Conservation (phyloP, 2,113 vertebrate genomes). For the Lagenorhynchus albirostris region DNA sequence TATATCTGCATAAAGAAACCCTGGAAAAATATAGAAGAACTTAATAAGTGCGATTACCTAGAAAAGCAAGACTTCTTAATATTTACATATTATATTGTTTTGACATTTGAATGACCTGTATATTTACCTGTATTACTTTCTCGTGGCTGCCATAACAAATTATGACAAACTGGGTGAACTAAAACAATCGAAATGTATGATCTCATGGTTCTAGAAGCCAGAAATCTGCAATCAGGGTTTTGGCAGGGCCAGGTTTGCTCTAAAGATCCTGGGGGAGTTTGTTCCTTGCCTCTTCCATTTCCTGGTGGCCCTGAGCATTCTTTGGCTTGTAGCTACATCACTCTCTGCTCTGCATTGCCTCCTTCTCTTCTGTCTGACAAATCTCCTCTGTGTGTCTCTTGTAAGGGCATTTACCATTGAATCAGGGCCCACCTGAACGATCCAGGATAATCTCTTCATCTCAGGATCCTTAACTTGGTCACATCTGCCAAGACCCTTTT, state of each 20-base stretch:
- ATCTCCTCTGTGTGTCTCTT: neutral
- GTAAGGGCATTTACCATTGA: neutral
- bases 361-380: neutral
- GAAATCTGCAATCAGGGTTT: neutral
- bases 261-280: too few species aligned
- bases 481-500: neutral
- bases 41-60: neutral
- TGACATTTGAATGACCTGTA: neutral
- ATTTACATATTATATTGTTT: neutral
- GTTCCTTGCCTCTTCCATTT: neutral
- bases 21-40: neutral
- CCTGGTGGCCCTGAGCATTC: accelerated
- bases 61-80: neutral
- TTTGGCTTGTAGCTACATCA: accelerated
- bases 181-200: neutral
- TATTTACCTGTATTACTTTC: neutral
- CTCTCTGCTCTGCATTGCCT: neutral
- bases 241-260: neutral
- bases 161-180: neutral
- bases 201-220: neutral
- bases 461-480: neutral
- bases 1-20: neutral
- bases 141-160: neutral
- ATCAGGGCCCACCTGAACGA: neutral
- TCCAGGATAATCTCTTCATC: neutral